phyloP scores from a whole-genome alignment of 2,113 vertebrate genomes.

The Athene noctua region DNA sequence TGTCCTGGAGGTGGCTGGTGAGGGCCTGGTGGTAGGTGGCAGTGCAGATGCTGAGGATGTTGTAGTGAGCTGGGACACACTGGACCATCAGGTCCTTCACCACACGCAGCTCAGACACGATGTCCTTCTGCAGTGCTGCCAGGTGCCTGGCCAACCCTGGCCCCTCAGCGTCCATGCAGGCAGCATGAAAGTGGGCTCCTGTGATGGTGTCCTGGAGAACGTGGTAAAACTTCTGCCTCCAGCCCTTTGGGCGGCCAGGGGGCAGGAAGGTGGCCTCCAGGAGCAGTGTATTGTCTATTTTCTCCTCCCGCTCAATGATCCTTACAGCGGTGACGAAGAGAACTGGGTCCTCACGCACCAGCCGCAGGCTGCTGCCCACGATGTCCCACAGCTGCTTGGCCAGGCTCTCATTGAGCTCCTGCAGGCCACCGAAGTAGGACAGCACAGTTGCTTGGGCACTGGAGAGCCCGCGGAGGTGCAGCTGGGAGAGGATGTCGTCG shows the following conservation, averaged over 20 bases:
- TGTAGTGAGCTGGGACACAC: constrained; percentile 89
- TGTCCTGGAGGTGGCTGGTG: constrained; percentile 79
- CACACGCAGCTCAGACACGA: constrained; percentile 82
- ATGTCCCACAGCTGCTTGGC: constrained; percentile 85
- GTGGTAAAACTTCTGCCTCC: constrained; percentile 85
- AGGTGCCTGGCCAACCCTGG: constrained; percentile 84
- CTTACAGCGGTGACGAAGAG: constrained; percentile 89
- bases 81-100: constrained; percentile 89
- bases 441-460: constrained; percentile 67
- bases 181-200: constrained; percentile 22
- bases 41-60: constrained; percentile 80
- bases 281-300: constrained; percentile 73
- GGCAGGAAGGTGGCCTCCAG: constrained; percentile 72
- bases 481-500: constrained; percentile 83
- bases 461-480: constrained; percentile 60
- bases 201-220: constrained; percentile 79
- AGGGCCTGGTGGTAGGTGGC: constrained; percentile 84
- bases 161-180: constrained; percentile 63
- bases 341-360: constrained; percentile 86
- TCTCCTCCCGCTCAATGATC: constrained; percentile 91
- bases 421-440: constrained; percentile 85
- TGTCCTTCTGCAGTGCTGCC: constrained; percentile 79
- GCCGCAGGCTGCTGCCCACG: constrained; percentile 75
- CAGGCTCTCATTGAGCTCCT: constrained; percentile 82
- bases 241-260: constrained; percentile 84